Percentiles rank a stretch among this genome's conserved stretches.
Evolutionary conservation across 2,888 invertebrate species (phyloP).

Genomic region (Germaria angustata): DNA sequence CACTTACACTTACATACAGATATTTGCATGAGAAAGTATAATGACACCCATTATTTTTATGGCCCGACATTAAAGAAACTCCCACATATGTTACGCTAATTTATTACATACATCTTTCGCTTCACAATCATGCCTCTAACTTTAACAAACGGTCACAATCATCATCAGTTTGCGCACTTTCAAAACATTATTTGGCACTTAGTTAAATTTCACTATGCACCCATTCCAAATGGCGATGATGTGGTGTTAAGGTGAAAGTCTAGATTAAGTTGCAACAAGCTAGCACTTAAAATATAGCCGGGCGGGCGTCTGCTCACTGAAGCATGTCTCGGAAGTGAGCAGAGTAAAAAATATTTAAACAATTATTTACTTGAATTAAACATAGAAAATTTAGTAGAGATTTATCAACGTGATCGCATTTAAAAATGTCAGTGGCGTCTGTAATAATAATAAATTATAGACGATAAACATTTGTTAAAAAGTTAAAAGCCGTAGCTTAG

Average conservation of each 20-base stretch:
- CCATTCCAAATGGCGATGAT: not conserved
- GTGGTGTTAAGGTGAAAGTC: slow-evolving; percentile 51
- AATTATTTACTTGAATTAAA: not conserved
- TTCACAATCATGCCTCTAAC: not conserved
- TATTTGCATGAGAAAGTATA: slow-evolving; percentile 14
- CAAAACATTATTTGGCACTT: not conserved
- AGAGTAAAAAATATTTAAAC: not conserved
- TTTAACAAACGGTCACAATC: not conserved
- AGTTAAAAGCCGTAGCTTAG: not conserved
- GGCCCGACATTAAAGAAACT: not conserved
- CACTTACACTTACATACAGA: not conserved
- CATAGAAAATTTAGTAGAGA: not conserved
- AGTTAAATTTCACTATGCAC: not conserved
- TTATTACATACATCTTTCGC: not conserved
- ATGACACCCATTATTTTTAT: not conserved
- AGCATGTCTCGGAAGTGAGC: slow-evolving; percentile 12
- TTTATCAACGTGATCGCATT: slow-evolving; percentile 4
- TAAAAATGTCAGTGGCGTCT: not conserved
- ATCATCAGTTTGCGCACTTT: not conserved
- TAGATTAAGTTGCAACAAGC: slow-evolving; percentile 48
- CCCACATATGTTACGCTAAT: slow-evolving; percentile 22
- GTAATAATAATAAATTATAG: not conserved
- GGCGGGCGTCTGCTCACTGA: slow-evolving; percentile 7
- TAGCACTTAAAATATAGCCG: slow-evolving; percentile 34
- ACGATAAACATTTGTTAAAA: not conserved